These are phyloP conservation scores for Scolopax mira DNA, from an alignment of 2,113 vertebrate species.

Conservation along the genomic window DNA sequence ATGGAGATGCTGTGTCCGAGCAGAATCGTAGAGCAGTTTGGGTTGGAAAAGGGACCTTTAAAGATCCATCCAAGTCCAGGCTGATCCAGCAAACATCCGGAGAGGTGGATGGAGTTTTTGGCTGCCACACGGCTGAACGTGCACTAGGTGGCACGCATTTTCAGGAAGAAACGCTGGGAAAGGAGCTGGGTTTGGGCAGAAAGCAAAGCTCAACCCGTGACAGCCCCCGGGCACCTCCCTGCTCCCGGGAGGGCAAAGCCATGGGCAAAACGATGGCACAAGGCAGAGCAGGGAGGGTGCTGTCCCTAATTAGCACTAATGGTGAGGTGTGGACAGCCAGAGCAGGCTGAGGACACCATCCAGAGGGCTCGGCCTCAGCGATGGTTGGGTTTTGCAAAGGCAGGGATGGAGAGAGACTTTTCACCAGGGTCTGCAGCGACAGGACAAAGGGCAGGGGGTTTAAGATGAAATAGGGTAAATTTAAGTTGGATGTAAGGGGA, in stretches of 20 bases:
- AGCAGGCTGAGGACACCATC: accelerated
- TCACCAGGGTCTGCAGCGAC: background rate
- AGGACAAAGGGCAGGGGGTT: background rate
- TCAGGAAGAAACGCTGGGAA: background rate
- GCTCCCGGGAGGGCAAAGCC: background rate
- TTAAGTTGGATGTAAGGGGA: background rate
- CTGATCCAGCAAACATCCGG: background rate
- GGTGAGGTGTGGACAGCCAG: background rate
- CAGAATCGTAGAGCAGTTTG: background rate
- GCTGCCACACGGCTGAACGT: background rate
- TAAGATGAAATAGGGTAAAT: background rate
- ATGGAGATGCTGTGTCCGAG: background rate
- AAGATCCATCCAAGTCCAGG: background rate
- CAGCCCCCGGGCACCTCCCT: background rate
- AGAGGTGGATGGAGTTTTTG: accelerated
- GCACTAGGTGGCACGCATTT: slow-evolving; percentile 25
- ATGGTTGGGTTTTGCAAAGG: background rate
- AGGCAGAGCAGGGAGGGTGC: background rate
- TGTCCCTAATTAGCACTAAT: background rate
- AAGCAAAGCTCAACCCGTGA: background rate
- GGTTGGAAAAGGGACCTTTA: background rate
- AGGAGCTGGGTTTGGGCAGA: background rate
- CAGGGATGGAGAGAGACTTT: background rate
- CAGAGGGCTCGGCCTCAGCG: accelerated
- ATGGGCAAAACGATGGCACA: background rate